These are phyloP conservation scores for Eubasilissa regina DNA, from an alignment of 1,140 invertebrate genomes.

Conservation along the genomic window DNA sequence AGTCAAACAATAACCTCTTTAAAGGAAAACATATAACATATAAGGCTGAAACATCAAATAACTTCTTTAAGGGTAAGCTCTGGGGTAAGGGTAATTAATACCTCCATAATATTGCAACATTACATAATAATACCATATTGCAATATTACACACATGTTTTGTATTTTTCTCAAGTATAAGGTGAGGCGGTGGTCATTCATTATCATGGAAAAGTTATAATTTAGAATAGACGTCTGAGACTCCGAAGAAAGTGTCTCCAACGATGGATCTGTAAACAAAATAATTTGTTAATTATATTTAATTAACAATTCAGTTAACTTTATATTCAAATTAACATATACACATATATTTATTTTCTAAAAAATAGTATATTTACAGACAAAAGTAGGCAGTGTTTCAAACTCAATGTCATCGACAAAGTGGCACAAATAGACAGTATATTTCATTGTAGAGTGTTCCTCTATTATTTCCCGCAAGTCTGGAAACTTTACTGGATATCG, in stretches of 20 bases:
- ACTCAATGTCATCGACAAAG: conserved; percentile 21
- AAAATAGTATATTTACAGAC: background rate
- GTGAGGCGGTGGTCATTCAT: conserved; percentile 16
- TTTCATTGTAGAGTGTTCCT: conserved; percentile 9
- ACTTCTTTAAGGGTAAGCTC: too few relatives aligned
- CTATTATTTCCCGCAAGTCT: conserved; percentile 27
- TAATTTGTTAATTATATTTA: background rate
- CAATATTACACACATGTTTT: conserved; percentile 23
- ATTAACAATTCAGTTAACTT: background rate
- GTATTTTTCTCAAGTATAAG: conserved; percentile 14
- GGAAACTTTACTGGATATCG: conserved; percentile 11
- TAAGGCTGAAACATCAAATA: too few relatives aligned
- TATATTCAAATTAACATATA: background rate
- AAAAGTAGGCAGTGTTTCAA: background rate
- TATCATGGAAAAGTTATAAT: background rate
- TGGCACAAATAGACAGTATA: conserved; percentile 38
- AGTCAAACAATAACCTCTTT: too few relatives aligned
- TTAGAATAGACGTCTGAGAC: background rate
- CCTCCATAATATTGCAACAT: conserved; percentile 40
- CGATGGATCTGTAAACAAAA: background rate
- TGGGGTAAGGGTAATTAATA: too few relatives aligned
- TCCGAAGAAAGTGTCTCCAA: background rate
- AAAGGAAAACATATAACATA: too few relatives aligned
- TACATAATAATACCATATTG: background rate
- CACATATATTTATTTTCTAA: too few relatives aligned